Base-by-base conservation (phyloP, 2,888 invertebrate species). In the Drosophila dives region DNA sequence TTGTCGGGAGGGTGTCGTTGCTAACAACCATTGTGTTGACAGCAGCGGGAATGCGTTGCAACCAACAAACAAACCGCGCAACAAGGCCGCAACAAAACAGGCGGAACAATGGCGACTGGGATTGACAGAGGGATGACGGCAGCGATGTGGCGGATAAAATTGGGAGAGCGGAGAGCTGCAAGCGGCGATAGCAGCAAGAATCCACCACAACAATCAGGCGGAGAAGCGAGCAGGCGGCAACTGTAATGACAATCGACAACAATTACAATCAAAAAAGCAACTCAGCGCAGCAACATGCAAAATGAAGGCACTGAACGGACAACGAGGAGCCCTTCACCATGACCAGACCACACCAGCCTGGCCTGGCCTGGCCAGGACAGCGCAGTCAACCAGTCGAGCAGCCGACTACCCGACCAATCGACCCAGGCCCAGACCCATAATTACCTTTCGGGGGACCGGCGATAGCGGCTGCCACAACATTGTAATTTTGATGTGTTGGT, bases 201-300 rank as follows among this genome's bases (percentile, higher is more conserved):
- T 89, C 65, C 40, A 63, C 84, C 81, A 58, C 72, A 74, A 72
- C 89, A 78, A 80, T 80, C 70, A 59, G 68, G 76, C 53, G 64
- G 77, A 55, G 40, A 48, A 64, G 64, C 50, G 63, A 50, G 64
- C 59, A 69, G 67, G 59, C 80, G 75, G 80, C 80, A 85, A 82
- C 78, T 72, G 90, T 90, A 90, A 90, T 86, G 85, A 88, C 85
- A 86, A 86, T 86, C 89, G 90, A 86, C 90, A 86, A 86, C 90
- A 86, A 86, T 86, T 86, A 86, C 90, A 88, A 90, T 86, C 90
- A 85, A 83, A 85, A 85, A 87, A 89, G 86, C n/a, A n/a, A n/a
- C 84, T 68, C 65, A 72, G 64, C 67, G 67, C 66, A 64, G 72
- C 65, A 67, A 80, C 72, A 80, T 80, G 80, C 80, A 77, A 85